A percentile compares a stretch with the other conserved stretches of the same genome.
Evolutionary conservation across 2,888 invertebrate genomes (phyloP).

Genomic region (Yponomeuta plumbellus): DNA sequence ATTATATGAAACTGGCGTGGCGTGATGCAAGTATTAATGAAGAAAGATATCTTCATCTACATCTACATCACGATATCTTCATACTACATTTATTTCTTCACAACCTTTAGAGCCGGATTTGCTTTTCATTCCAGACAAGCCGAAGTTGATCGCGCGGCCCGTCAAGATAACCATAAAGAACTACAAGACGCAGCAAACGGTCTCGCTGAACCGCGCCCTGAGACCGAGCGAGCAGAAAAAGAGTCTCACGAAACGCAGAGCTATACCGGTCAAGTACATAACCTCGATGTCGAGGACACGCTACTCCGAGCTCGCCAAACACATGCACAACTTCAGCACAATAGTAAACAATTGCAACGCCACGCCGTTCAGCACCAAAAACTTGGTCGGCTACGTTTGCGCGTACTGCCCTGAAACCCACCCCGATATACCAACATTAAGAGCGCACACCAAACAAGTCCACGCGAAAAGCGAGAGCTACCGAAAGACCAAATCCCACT

Average conservation of each 20-base stretch:
- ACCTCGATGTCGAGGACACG: not conserved
- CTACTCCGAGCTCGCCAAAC: conserved; percentile 52
- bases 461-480: conserved; percentile 6
- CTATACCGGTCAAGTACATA: too few relatives aligned
- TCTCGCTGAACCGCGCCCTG: not conserved
- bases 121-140: not conserved
- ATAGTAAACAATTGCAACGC: conserved; percentile 59
- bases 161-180: not conserved
- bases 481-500: conserved; percentile 50
- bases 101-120: too few relatives aligned
- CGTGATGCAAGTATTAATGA: too few relatives aligned
- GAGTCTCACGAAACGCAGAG: not conserved
- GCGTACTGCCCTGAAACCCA: conserved; percentile 63
- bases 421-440: conserved; percentile 47
- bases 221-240: not conserved
- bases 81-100: too few relatives aligned
- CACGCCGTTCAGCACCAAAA: conserved; percentile 64
- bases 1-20: too few relatives aligned
- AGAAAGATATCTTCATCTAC: too few relatives aligned
- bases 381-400: conserved; percentile 63
- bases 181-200: not conserved
- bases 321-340: conserved; percentile 62
- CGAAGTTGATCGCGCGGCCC: not conserved
- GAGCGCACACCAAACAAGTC: conserved; percentile 50
- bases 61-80: too few relatives aligned